Conservation (phyloP, 2,113 vertebrate genomes). For the Rhinichthys klamathensis region DNA sequence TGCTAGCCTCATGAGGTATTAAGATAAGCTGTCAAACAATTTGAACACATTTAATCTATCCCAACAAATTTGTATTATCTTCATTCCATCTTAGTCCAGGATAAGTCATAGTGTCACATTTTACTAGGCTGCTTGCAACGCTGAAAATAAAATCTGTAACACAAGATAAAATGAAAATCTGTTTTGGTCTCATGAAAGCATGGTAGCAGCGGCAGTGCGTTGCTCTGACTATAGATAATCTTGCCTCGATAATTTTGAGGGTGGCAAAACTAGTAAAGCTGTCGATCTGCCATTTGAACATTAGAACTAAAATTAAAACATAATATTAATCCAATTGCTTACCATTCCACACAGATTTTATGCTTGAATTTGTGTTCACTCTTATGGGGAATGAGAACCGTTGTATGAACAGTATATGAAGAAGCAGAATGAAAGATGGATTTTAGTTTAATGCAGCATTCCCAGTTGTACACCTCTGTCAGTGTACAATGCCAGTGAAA, state of each 20-base stretch:
- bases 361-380: background rate
- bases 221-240: background rate
- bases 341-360: background rate
- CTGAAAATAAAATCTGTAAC: background rate
- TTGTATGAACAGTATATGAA: background rate
- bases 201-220: background rate
- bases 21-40: too few species aligned
- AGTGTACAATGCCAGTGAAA: background rate
- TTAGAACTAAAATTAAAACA: background rate
- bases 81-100: too few species aligned
- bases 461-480: background rate
- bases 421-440: background rate
- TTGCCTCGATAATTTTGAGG: background rate
- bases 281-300: background rate
- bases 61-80: too few species aligned
- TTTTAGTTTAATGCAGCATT: background rate
- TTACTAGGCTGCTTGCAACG: too few species aligned
- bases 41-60: background rate
- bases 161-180: slow-evolving; percentile 5
- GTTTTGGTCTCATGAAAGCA: background rate
- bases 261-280: background rate
- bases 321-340: background rate
- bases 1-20: too few species aligned
- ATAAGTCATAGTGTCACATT: too few species aligned
- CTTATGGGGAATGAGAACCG: background rate